Evolutionary conservation across 2,888 invertebrate genomes (phyloP), one percentile per base, ranked within the genome.

Genomic region (Aleiodes leptofemur): DNA sequence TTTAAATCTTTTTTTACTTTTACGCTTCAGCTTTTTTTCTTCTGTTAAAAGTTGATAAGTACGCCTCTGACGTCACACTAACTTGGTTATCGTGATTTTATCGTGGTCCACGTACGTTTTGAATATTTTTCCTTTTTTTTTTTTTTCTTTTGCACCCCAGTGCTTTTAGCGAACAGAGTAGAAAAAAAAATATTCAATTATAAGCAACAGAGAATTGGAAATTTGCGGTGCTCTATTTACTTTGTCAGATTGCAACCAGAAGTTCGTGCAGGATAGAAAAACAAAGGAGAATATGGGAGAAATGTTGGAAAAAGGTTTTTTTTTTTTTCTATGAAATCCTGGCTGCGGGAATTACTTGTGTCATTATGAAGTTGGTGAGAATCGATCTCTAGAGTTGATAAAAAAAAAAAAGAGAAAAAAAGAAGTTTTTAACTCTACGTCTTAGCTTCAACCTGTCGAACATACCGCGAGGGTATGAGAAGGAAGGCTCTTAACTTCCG

Each of bases 321-420:
- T 23, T 2, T 66, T 73, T 74, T 51, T 74, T 59, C 1, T 23
- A 53, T 43, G 43, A 43, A 74, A 69, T 74, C 61, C 14, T 53
- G 51, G 23, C 23, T 23, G 23, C 38, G 69, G 16, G 69, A 34
- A n/a, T 34, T 38, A 73, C 43, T 69, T 70, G 64, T 76, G 76
- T 77, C 74, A 78, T 79, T 79, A 59, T 34, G 34, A 77, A 77
- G 73, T 77, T 61, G 77, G 79, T 77, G 76, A 77, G 76, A 76
- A 78, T 79, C 78, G 79, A 77, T 79, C 55, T 53, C 34, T 61
- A 38, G 38, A 74, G 77, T 80, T 79, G 78, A 80, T 80, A 79
- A 80, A 70, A 77, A 80, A 80, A 34, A 34, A 34, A 34, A 4
- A 3, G 3, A 34, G 79, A 80, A 80, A 34, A 34, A 34, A 34